phyloP scores from a whole-genome alignment of 2,888 invertebrate species.

The Phyto melanocephala region DNA sequence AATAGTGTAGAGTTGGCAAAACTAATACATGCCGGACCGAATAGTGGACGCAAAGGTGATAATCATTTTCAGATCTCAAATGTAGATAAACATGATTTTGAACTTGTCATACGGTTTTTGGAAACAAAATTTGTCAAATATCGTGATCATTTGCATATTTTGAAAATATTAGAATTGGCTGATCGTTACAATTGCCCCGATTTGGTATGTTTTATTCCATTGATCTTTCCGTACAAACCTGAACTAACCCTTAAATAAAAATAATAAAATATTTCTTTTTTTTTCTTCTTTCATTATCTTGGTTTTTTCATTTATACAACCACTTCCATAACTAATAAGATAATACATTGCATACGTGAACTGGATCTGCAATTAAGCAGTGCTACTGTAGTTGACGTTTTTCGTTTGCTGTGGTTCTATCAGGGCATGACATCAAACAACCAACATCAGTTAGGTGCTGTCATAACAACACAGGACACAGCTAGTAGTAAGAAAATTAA shows the following conservation, averaged over 20 bases:
- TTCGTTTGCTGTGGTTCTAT: slow-evolving; percentile 78
- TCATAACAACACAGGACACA: slow-evolving; percentile 72
- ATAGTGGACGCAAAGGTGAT: slow-evolving; percentile 77
- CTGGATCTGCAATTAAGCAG: slow-evolving; percentile 77
- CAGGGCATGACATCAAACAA: slow-evolving; percentile 75
- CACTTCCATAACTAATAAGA: slow-evolving; percentile 63
- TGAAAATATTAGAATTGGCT: slow-evolving; percentile 77
- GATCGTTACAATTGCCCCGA: slow-evolving; percentile 79
- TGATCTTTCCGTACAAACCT: neutral
- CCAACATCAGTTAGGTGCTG: slow-evolving; percentile 72
- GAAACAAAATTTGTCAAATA: slow-evolving; percentile 78
- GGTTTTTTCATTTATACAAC: no score
- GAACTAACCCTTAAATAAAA: neutral
- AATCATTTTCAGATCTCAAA: slow-evolving; percentile 78
- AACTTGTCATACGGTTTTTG: slow-evolving; percentile 77
- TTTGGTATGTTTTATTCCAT: slow-evolving; percentile 71
- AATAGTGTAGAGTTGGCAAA: slow-evolving; percentile 78
- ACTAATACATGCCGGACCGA: slow-evolving; percentile 77
- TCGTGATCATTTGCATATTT: slow-evolving; percentile 77
- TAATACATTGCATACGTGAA: slow-evolving; percentile 78
- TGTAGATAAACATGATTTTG: slow-evolving; percentile 77
- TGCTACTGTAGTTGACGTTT: slow-evolving; percentile 77
- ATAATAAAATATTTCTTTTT: neutral
- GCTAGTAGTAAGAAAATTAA: slow-evolving; percentile 63
- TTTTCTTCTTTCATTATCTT: neutral